Evolutionary conservation across 2,113 vertebrate species (phyloP).

Genomic region (Toxostoma redivivum): DNA sequence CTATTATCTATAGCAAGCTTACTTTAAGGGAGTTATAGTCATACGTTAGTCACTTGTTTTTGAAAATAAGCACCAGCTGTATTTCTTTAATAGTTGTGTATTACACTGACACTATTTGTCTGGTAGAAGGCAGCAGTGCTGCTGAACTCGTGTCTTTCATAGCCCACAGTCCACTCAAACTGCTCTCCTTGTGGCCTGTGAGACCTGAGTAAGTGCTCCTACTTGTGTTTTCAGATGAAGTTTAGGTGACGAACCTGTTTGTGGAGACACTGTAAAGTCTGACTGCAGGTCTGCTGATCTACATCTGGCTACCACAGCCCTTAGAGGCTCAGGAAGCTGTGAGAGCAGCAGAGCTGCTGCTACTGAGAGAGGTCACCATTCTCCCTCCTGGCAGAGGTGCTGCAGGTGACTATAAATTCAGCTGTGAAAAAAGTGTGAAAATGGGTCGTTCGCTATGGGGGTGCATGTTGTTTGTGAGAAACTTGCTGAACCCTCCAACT

Average conservation of each 20-base stretch:
- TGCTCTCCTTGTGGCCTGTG: background rate
- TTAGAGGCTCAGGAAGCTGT: background rate
- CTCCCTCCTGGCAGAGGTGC: background rate
- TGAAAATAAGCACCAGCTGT: background rate
- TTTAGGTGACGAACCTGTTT: background rate
- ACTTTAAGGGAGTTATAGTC: background rate
- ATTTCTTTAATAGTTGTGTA: background rate
- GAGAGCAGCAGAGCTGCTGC: background rate
- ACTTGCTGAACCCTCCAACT: background rate
- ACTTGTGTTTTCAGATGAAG: background rate
- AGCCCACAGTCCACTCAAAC: background rate
- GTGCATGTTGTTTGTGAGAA: fast-evolving
- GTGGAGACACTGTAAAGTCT: fast-evolving
- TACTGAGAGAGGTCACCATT: background rate
- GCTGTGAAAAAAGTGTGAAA: background rate
- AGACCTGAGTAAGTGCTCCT: background rate
- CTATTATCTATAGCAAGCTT: background rate
- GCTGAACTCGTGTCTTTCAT: background rate
- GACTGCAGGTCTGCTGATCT: background rate
- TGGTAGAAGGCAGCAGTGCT: background rate
- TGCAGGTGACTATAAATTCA: background rate
- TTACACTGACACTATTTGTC: background rate
- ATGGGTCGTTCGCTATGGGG: background rate
- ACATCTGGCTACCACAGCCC: background rate
- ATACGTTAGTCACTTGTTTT: background rate